These are phyloP conservation scores for Podarcis muralis DNA, from an alignment of 2,113 vertebrate genomes.

Conservation along the genomic window DNA sequence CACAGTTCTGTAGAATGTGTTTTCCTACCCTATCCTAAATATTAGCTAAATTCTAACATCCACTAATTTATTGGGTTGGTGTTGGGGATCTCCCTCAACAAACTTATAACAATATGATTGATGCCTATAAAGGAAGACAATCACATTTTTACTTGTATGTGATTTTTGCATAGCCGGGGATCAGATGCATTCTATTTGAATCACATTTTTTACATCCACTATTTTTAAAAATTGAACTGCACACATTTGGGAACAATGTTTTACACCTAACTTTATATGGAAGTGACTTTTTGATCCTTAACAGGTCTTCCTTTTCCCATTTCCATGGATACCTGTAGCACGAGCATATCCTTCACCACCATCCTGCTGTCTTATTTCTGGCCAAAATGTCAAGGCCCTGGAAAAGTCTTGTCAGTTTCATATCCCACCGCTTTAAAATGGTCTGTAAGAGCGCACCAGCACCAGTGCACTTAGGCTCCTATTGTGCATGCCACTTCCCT, in stretches of 20 bases:
- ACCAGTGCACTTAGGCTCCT: neutral
- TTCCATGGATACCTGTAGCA: neutral
- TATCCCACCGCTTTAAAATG: neutral
- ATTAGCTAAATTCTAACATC: too few relatives aligned
- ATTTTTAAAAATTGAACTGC: neutral
- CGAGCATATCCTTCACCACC: neutral
- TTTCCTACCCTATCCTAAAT: too few relatives aligned
- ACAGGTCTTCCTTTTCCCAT: neutral
- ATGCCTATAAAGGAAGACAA: too few relatives aligned
- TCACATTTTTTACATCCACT: neutral
- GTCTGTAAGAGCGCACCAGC: neutral
- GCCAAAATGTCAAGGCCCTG: neutral
- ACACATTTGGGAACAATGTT: neutral
- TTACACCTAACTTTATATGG: neutral
- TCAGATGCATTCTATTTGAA: neutral
- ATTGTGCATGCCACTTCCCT: neutral
- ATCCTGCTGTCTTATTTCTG: neutral
- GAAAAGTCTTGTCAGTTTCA: too few relatives aligned
- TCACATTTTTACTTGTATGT: neutral
- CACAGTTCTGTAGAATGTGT: too few relatives aligned
- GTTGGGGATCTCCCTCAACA: too few relatives aligned
- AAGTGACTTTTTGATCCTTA: neutral
- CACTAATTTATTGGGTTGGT: too few relatives aligned
- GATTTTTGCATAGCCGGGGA: neutral
- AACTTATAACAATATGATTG: too few relatives aligned